These are phyloP conservation scores for Seriola dumerili DNA, from an alignment of 2,113 vertebrate genomes.

Conservation along the genomic window DNA sequence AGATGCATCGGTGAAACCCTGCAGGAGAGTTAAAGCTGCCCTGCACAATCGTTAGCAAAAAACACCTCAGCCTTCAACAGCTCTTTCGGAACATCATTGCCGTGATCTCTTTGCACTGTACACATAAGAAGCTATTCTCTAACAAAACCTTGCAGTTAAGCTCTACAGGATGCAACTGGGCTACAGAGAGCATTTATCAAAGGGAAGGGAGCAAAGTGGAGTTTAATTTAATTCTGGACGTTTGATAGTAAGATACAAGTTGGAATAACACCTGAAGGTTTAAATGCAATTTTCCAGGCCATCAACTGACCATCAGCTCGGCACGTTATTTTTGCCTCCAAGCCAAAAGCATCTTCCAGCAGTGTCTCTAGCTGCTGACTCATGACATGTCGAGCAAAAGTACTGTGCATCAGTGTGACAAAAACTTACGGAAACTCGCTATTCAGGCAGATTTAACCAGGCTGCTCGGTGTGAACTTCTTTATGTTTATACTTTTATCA, in stretches of 20 bases:
- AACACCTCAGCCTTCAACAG: slow-evolving; percentile 20
- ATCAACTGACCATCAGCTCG: slow-evolving; percentile 83
- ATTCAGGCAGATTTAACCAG: slow-evolving; percentile 25
- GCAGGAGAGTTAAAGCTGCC: slow-evolving; percentile 37
- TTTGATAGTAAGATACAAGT: slow-evolving; percentile 74
- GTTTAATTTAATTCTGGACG: slow-evolving; percentile 78
- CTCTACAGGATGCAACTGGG: slow-evolving; percentile 31
- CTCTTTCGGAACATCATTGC: slow-evolving; percentile 1
- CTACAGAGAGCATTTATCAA: slow-evolving; percentile 70
- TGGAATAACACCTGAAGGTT: slow-evolving; percentile 83
- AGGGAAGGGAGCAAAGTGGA: slow-evolving; percentile 58
- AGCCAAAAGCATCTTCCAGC: slow-evolving; percentile 69
- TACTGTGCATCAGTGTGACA: slow-evolving; percentile 26
- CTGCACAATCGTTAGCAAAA: slow-evolving; percentile 20
- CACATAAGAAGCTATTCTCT: slow-evolving; percentile 17
- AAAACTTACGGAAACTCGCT: slow-evolving; percentile 28
- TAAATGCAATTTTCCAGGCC: slow-evolving; percentile 87
- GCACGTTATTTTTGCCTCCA: slow-evolving; percentile 69
- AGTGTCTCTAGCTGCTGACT: slow-evolving; percentile 70
- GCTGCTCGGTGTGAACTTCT: background rate
- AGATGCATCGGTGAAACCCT: slow-evolving; percentile 49
- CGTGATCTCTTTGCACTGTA: slow-evolving; percentile 32
- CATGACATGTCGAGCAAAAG: slow-evolving; percentile 56
- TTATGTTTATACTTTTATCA: slow-evolving; percentile 10
- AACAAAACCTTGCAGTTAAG: slow-evolving; percentile 49